Base-by-base conservation (phyloP, 2,797 vertebrate species). In the Pseudomugil tenellus region DNA sequence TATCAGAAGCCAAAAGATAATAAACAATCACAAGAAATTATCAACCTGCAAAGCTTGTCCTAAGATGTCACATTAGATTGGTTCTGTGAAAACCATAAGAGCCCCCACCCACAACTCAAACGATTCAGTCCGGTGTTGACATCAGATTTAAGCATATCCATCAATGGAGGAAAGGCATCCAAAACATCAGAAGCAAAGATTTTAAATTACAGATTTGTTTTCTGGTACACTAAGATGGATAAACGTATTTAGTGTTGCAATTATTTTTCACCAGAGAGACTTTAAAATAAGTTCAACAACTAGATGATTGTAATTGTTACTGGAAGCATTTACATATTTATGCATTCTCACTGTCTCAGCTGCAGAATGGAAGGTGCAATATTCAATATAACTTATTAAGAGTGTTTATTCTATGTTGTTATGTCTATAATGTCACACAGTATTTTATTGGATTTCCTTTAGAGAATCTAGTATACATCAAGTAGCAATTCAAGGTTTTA, bases 371-470 rank as follows among this genome's bases (percentile, higher is more conserved):
- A 72, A 35, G 12, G 41, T 71, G 55, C 66, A 60, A 56, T 29
- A 5, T 79, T 75, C 59, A 68, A 29, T 62, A 56, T 26, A 25
- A 67, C 76, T 80, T 63, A 56, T 16, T 19, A 29, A 48, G 41
- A 62, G 62, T 23, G 25, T 70, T 55, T 67, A 55, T 58, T 67
- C 57, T 0, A 72, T 70, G 58, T 66, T 23, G 64, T 77, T 2
- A 35, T 71, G 53, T 4, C 58, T 64, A 58, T 60, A 61, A 53
- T 75, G 71, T 81, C 53, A 74, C 72, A 76, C 48, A 76, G 76
- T 55, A 75, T 79, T 63, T 46, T 62, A 16, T 41, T 6, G n/a
- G n/a, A n/a, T 19, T 8, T 37, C 14, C 35, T 37, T 19, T 82
- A n/a, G n/a, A n/a, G n/a, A n/a, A n/a, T n/a, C n/a, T n/a, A n/a